Conservation (phyloP, 2,113 vertebrate genomes). For the Lipotes vexillifer region DNA sequence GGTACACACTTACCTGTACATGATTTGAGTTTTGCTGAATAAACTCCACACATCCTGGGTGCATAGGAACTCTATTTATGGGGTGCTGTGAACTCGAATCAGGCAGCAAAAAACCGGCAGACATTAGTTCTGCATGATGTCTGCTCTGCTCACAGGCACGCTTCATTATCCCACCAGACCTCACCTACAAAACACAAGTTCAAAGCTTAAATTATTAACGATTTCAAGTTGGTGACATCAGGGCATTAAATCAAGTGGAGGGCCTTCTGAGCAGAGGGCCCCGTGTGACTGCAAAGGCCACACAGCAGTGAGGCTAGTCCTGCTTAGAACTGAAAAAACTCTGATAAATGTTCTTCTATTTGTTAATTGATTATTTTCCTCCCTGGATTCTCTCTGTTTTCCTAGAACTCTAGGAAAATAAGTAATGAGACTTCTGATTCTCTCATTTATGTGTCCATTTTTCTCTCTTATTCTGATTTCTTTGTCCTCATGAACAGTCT, state of each 20-base stretch:
- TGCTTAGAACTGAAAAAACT: not conserved
- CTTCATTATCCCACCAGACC: fast-evolving
- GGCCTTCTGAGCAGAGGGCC: fast-evolving
- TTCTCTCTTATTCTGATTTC: not conserved
- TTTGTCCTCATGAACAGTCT: not conserved
- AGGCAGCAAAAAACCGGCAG: too few species aligned
- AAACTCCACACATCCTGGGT: not conserved
- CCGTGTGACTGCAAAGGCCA: fast-evolving
- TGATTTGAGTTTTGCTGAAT: not conserved
- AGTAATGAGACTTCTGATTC: not conserved
- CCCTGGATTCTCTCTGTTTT: not conserved
- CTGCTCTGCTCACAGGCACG: fast-evolving
- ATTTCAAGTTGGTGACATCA: not conserved
- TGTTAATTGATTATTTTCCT: not conserved
- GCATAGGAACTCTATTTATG: fast-evolving
- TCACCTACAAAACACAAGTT: not conserved
- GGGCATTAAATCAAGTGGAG: fast-evolving
- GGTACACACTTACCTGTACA: fast-evolving
- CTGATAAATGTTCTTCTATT: not conserved
- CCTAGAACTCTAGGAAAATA: not conserved
- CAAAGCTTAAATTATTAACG: not conserved
- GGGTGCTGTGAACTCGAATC: fast-evolving
- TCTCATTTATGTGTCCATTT: fast-evolving
- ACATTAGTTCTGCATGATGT: fast-evolving
- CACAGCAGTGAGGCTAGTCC: not conserved